Conservation (phyloP, 2,888 invertebrate genomes). For the Trachelus tabidus region DNA sequence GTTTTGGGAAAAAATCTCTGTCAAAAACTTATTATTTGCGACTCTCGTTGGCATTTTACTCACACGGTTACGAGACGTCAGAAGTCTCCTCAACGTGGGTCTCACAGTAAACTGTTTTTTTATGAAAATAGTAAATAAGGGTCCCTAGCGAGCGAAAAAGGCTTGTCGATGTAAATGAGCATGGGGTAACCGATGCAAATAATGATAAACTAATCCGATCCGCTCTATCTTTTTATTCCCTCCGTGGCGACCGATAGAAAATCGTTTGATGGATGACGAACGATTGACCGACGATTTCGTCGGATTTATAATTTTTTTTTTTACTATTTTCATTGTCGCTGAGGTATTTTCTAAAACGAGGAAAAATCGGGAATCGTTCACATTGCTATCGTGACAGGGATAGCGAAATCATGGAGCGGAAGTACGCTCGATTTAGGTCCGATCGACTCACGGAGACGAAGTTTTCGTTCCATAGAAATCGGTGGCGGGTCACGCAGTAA, state of each 20-base stretch:
- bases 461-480: slow-evolving; percentile 18
- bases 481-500: slow-evolving; percentile 15
- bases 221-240: background rate
- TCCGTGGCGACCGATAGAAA: background rate
- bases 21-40: too few species aligned
- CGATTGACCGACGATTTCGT: background rate
- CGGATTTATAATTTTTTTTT: background rate
- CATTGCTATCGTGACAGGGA: background rate
- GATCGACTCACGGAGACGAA: slow-evolving; percentile 22
- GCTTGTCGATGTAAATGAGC: background rate
- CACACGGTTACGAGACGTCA: too few species aligned
- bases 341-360: background rate
- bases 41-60: too few species aligned
- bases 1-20: too few species aligned
- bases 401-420: slow-evolving; percentile 14
- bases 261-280: slow-evolving; percentile 17
- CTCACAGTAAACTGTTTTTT: background rate
- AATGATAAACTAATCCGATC: slow-evolving; percentile 1
- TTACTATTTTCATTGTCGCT: background rate
- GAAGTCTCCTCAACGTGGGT: background rate
- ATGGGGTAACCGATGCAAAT: slow-evolving; percentile 4
- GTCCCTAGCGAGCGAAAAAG: background rate
- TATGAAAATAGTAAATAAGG: background rate
- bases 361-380: background rate
- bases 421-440: slow-evolving; percentile 23